Evolutionary conservation across 2,888 invertebrate species (phyloP).

Genomic region (Pelosia muscerda): DNA sequence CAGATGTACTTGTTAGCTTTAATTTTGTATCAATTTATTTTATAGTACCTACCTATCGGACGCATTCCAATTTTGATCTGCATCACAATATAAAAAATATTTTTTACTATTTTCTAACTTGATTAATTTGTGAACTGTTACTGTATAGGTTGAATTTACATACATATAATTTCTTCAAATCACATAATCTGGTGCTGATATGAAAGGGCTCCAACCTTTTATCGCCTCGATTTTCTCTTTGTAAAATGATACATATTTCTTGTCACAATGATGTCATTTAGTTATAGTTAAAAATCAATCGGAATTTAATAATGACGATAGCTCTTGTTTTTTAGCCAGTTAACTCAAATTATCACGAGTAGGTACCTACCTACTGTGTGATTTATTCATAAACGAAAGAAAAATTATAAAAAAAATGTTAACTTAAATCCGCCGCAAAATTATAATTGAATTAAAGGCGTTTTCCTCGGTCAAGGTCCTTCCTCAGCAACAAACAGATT

Average conservation of each 20-base stretch:
- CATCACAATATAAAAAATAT: neutral
- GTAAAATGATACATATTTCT: neutral
- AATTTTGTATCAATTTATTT: conserved; percentile 10
- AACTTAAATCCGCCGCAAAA: too few relatives aligned
- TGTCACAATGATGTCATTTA: neutral
- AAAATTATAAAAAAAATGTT: too few relatives aligned
- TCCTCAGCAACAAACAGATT: neutral
- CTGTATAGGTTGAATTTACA: neutral
- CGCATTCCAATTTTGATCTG: conserved; percentile 7
- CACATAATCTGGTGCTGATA: neutral
- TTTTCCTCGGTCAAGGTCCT: neutral
- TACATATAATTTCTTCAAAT: neutral
- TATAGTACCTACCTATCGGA: neutral
- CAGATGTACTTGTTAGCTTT: conserved; percentile 7
- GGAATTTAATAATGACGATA: neutral
- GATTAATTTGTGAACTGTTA: neutral
- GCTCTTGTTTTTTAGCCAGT: too few relatives aligned
- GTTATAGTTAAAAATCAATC: neutral
- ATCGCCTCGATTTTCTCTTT: neutral
- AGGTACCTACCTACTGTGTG: too few relatives aligned
- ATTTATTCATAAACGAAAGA: too few relatives aligned
- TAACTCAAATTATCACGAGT: too few relatives aligned
- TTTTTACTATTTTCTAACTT: neutral
- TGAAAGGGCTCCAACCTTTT: neutral
- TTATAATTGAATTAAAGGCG: too few relatives aligned